Evolutionary conservation across 2,888 invertebrate species (phyloP), one percentile per base, ranked within the genome.

Genomic region (Dolichomitus sp.): DNA sequence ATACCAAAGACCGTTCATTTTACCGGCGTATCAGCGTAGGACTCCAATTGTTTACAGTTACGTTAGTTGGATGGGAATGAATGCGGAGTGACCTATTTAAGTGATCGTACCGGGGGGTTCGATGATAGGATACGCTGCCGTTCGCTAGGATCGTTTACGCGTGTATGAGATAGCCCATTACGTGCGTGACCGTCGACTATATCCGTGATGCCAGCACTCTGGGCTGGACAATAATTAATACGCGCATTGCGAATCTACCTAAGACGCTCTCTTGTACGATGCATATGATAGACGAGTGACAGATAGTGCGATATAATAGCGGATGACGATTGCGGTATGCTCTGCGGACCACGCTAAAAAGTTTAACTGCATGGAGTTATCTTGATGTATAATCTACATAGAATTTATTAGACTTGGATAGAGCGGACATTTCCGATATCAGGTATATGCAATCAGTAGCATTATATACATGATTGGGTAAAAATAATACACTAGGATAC

Each of bases 21-120:
- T 9, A 17, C 17, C n/a, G 45, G 4, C 45, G 61, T 19, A 61
- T 61, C 37, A 40, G 61, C 61, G 11, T 37, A 37, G 17, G 17
- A 61, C 45, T 59, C 50, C 66, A 61, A 68, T 80, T 73, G 73
- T 80, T 73, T 68, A 80, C 79, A 68, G 73, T 80, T 80, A 80
- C 50, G n/a, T 61, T 68, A 61, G 61, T 61, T 45, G 72, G 30
- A n/a, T 59, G 57, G 72, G 30, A 72, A 72, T 48, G 42, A 72
- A 72, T 57, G 48, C 54, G 19, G 42, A 12, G 42, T 72, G 72
- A 72, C 72, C 59, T 27, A 59, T 72, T 72, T 59, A 30, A 42
- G 27, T 12, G 65, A 65, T 65, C 65, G 30, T 45, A 42, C 42
- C 14, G n/a, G 42, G 42, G 37, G 19, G 45, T 59, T 59, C 59